A percentile compares a stretch with the other conserved stretches of the same genome.
Evolutionary conservation across 1,140 invertebrate genomes (phyloP).

Genomic region (Penaeus vannamei): DNA sequence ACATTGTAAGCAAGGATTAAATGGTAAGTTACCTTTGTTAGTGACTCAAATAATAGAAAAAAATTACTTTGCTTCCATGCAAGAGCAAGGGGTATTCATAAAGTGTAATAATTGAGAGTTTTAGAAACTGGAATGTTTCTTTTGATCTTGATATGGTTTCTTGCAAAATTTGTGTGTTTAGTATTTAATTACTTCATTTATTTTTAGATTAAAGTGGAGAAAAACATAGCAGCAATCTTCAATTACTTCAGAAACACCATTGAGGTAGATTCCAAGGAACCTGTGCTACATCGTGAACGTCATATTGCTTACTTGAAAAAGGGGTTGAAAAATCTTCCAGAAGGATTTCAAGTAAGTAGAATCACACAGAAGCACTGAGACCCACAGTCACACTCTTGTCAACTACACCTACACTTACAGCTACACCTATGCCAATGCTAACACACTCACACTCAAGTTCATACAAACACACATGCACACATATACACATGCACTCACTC

Average conservation of each 20-base stretch:
- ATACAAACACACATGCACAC: neutral
- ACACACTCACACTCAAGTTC: too few relatives aligned
- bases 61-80: too few relatives aligned
- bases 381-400: neutral
- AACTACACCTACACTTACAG: neutral
- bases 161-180: too few relatives aligned
- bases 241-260: constrained; percentile 76
- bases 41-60: too few relatives aligned
- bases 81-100: too few relatives aligned
- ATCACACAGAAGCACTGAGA: constrained; percentile 17
- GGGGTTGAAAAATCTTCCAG: constrained; percentile 79
- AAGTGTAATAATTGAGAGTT: too few relatives aligned
- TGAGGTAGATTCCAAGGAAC: constrained; percentile 75
- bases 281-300: constrained; percentile 77
- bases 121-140: too few relatives aligned
- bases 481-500: too few relatives aligned
- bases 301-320: constrained; percentile 82
- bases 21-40: too few relatives aligned
- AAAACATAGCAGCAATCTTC: constrained; percentile 78
- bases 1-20: too few relatives aligned
- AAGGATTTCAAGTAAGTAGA: constrained; percentile 79
- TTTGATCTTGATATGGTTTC: too few relatives aligned
- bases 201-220: constrained; percentile 80
- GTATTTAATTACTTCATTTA: constrained; percentile 65
- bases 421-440: neutral